Conservation (phyloP, 1,140 invertebrate genomes). For the Doryteuthis pealeii region DNA sequence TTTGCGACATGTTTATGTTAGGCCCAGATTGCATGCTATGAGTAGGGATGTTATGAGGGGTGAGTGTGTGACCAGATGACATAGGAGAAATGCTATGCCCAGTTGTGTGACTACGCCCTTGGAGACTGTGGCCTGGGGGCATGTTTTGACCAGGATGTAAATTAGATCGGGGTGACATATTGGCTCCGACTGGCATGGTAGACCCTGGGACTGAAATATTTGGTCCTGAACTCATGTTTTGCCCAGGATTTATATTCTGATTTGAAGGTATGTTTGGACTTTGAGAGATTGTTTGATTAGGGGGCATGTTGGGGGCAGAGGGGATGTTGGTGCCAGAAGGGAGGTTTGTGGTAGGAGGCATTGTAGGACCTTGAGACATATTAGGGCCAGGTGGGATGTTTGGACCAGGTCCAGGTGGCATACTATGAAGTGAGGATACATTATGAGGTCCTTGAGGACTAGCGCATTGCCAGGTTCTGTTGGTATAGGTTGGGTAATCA, state of each 20-base stretch:
- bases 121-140: background rate
- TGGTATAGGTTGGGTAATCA: slow-evolving; percentile 4
- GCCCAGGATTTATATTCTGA: background rate
- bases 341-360: no score
- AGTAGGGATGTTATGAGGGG: slow-evolving; percentile 3
- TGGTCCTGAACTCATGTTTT: background rate
- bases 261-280: background rate
- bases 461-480: slow-evolving; percentile 1
- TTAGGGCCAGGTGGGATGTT: background rate
- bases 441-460: background rate
- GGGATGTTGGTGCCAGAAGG: no score
- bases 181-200: background rate
- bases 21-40: background rate
- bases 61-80: background rate
- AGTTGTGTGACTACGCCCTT: background rate
- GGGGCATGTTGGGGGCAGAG: no score
- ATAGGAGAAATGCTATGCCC: background rate
- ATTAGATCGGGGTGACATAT: background rate
- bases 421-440: background rate
- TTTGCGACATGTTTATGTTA: slow-evolving; percentile 1
- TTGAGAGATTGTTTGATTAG: no score
- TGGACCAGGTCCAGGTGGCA: background rate
- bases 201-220: background rate
- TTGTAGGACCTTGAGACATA: background rate
- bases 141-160: background rate